Evolutionary conservation across 1,140 invertebrate species (phyloP).

Genomic region (Brevipalpus yothersi): DNA sequence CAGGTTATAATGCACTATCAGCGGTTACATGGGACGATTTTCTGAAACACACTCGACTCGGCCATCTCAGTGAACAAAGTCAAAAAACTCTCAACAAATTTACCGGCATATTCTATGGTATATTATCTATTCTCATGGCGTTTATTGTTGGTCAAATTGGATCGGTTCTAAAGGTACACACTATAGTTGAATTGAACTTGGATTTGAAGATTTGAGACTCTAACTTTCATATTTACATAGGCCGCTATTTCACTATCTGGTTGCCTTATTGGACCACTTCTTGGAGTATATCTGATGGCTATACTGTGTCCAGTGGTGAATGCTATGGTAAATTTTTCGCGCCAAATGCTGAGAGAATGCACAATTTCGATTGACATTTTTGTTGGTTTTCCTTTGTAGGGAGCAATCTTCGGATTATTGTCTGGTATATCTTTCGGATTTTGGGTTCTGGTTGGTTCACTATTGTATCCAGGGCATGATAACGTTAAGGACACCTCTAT

Average conservation of each 20-base stretch:
- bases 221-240: background rate
- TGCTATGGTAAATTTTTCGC: slow-evolving; percentile 24
- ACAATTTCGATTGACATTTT: background rate
- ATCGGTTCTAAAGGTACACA: slow-evolving; percentile 4
- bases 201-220: background rate
- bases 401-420: slow-evolving; percentile 6
- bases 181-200: background rate
- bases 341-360: background rate
- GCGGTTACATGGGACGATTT: slow-evolving; percentile 13
- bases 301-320: slow-evolving; percentile 48
- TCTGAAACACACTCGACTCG: background rate
- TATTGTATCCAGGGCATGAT: slow-evolving; percentile 2
- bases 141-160: slow-evolving; percentile 9
- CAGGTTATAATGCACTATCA: slow-evolving; percentile 11
- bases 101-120: slow-evolving; percentile 3
- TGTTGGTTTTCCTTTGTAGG: background rate
- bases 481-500: background rate
- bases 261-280: slow-evolving; percentile 37
- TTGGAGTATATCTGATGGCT: slow-evolving; percentile 48
- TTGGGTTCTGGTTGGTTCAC: slow-evolving; percentile 7
- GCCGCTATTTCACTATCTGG: slow-evolving; percentile 23
- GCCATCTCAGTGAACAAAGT: background rate
- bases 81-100: background rate
- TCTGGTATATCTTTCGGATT: slow-evolving; percentile 6
- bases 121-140: slow-evolving; percentile 7